Base-by-base conservation (phyloP, 1,140 invertebrate genomes). In the Drosophila azteca region DNA sequence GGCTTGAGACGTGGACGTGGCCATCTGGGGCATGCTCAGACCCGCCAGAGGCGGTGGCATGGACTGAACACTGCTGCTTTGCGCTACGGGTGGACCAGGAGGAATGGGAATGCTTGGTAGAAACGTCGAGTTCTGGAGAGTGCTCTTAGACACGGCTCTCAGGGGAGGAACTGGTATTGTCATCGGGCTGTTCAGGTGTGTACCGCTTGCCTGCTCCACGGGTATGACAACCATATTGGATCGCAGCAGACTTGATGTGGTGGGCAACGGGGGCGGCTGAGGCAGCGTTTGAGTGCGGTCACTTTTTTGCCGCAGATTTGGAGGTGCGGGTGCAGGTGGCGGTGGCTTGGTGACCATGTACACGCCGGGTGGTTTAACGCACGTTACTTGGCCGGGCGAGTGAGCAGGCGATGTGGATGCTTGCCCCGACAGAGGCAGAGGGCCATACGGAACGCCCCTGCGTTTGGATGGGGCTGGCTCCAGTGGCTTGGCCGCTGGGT, bases 191-290 rank as follows among this genome's bases (percentile, higher is more conserved):
- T 70, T 70, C 13, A 49, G 55, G 52, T 20, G 41, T 68, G 39
- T 53, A 17, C n/a, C 46, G 15, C 41, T 17, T 3, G 57, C 39
- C 29, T 77, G 75, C 29, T 65, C 87, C 39, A 90, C 72, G n/a
- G 90, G 90, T 74, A 91, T 91, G 15, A 90, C 81, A 5, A 91
- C 89, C 90, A 91, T 91, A 46, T 90, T 85, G 35, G 78, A 87
- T 54, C 67, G 68, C 4, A 90, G 80, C 35, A 89, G 45, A 63
- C 54, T 89, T 0, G 82, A 66, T 5, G 77, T 78, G 9, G 65
- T 54, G 20, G 65, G 26, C n/a, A 39, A 51, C 6, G 71, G 59
- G 20, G 61, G 60, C 4, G 65, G 11, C 35, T 13, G 35, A 4
- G 11, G 3, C 3, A 39, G 11, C 35, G 11, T 3, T 39, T 39